Percentiles rank a stretch among this genome's conserved stretches.
Evolutionary conservation across 2,797 vertebrate species (phyloP).

Genomic region (Selene dorsalis): DNA sequence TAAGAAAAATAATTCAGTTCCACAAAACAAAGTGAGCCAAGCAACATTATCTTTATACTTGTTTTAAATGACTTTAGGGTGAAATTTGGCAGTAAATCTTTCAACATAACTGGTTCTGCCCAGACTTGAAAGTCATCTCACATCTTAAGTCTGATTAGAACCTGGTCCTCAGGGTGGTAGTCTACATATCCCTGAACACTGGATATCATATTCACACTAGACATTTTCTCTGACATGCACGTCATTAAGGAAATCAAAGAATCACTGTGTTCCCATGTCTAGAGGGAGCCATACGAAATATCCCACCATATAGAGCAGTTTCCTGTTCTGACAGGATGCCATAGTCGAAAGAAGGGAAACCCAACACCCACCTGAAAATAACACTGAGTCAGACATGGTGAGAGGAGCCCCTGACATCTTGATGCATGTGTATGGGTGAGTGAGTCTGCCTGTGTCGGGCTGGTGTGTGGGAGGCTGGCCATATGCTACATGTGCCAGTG

Average conservation of each 20-base stretch:
- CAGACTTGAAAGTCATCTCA: slow-evolving; percentile 64
- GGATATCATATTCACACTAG: slow-evolving; percentile 55
- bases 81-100: slow-evolving; percentile 29
- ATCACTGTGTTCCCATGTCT: slow-evolving; percentile 41
- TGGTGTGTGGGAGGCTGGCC: slow-evolving; percentile 66
- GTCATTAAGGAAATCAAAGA: slow-evolving; percentile 68
- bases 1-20: not conserved
- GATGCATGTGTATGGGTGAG: slow-evolving; percentile 43
- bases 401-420: slow-evolving; percentile 64
- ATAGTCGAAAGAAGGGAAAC: slow-evolving; percentile 70
- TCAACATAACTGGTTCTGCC: slow-evolving; percentile 38
- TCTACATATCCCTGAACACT: slow-evolving; percentile 30
- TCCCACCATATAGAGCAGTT: slow-evolving; percentile 56
- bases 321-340: slow-evolving; percentile 74
- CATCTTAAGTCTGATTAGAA: slow-evolving; percentile 57
- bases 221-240: slow-evolving; percentile 60
- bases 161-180: slow-evolving; percentile 51
- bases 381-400: slow-evolving; percentile 68
- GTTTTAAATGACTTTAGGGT: slow-evolving; percentile 33
- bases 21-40: slow-evolving; percentile 6
- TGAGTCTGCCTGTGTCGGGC: slow-evolving; percentile 30
- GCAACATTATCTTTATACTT: not conserved
- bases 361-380: slow-evolving; percentile 74
- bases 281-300: slow-evolving; percentile 57
- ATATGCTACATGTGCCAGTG: slow-evolving; percentile 67